Conservation (phyloP, 37 sponge, comb jelly and placozoan species). For the Geodia barretti region DNA sequence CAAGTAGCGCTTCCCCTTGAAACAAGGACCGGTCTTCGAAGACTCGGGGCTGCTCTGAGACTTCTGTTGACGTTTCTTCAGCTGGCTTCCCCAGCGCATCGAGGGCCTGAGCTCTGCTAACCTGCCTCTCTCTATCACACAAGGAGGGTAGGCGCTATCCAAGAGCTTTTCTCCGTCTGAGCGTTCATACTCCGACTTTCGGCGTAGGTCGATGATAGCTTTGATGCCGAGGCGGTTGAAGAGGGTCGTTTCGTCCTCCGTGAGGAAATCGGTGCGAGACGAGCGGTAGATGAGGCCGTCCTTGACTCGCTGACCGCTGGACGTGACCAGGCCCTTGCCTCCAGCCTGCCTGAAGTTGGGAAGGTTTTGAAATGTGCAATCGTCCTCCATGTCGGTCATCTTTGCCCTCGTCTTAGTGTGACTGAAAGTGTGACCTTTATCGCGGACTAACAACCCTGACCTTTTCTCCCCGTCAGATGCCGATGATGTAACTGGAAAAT, state of each 20-base stretch:
- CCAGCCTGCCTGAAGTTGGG: constrained; percentile 88
- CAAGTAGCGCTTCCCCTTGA: constrained; percentile 44
- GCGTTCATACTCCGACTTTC: constrained; percentile 50
- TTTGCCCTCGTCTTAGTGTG: too few species aligned
- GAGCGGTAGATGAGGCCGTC: constrained; percentile 75
- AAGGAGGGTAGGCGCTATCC: constrained; percentile 44
- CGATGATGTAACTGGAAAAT: neutral
- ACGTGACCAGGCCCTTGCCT: constrained; percentile 31
- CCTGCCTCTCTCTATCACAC: constrained; percentile 54
- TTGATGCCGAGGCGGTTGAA: constrained; percentile 64
- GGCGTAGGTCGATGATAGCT: constrained; percentile 71
- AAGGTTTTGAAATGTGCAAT: constrained; percentile 57
- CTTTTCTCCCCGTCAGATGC: neutral
- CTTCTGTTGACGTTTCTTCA: constrained; percentile 5
- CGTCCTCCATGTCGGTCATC: neutral
- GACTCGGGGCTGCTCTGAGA: neutral
- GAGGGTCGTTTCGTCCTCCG: constrained; percentile 42
- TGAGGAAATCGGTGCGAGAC: constrained; percentile 75
- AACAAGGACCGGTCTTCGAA: neutral
- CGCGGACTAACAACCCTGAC: neutral
- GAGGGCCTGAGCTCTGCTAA: constrained; percentile 36
- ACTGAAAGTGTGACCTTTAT: too few species aligned
- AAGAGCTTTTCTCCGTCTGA: constrained; percentile 69
- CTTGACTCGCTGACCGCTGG: constrained; percentile 43
- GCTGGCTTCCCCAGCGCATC: constrained; percentile 23